These are phyloP conservation scores for Eublepharis macularius DNA, from an alignment of 2,113 vertebrate genomes.

Conservation along the genomic window DNA sequence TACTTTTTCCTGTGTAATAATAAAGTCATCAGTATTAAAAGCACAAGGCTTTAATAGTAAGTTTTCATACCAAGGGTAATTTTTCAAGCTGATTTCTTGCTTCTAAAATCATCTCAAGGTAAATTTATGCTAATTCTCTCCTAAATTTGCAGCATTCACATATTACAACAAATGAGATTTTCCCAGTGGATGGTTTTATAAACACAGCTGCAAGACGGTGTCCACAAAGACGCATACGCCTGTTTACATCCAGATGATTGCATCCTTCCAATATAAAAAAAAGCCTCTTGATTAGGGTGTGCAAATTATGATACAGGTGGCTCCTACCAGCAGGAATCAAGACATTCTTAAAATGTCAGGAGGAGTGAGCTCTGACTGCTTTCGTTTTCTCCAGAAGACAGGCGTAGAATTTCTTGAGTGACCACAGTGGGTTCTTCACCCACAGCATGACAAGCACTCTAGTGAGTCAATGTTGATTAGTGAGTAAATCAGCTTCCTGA, in stretches of 20 bases:
- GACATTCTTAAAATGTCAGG: not conserved
- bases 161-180: not conserved
- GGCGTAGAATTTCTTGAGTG: not conserved
- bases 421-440: not conserved
- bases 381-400: not conserved
- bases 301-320: not conserved
- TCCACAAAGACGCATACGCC: not conserved
- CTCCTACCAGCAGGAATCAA: not conserved
- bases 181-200: not conserved
- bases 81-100: not conserved
- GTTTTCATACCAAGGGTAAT: not conserved
- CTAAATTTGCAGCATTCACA: not conserved
- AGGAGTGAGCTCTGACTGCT: not conserved
- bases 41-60: not conserved
- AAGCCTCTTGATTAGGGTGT: not conserved
- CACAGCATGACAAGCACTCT: not conserved
- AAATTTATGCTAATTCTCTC: not conserved
- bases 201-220: slow-evolving; percentile 1
- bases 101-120: not conserved
- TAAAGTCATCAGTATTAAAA: not conserved
- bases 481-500: too few relatives aligned
- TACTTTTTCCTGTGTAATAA: not conserved
- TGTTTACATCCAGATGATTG: not conserved
- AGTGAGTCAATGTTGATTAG: not conserved
- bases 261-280: not conserved